A percentile compares a stretch with the other conserved stretches of the same genome.
phyloP scores from a whole-genome alignment of 2,888 invertebrate genomes.

The Eupithecia subfuscata region DNA sequence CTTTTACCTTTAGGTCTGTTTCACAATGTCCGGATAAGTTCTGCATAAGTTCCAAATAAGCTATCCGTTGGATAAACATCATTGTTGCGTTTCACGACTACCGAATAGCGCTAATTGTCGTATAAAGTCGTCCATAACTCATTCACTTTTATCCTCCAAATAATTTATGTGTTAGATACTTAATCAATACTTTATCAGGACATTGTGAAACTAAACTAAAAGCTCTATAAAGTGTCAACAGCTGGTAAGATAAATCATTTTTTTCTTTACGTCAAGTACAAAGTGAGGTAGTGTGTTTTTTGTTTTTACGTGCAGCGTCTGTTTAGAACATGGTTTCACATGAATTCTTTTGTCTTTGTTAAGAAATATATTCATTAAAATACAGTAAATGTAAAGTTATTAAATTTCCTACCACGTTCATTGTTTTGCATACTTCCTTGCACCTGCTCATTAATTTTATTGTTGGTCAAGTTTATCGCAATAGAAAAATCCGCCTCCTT shows the following conservation, averaged over 20 bases:
- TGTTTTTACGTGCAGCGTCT: background rate
- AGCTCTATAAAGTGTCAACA: background rate
- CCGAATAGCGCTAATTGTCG: too few species aligned
- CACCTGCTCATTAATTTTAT: slow-evolving; percentile 32
- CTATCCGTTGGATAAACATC: too few species aligned
- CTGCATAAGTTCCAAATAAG: too few species aligned
- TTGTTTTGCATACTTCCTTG: slow-evolving; percentile 11
- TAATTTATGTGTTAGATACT: too few species aligned
- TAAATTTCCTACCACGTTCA: slow-evolving; percentile 10
- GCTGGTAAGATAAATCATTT: background rate
- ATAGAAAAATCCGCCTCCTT: slow-evolving; percentile 35
- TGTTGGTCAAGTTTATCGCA: slow-evolving; percentile 35
- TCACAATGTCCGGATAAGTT: too few species aligned
- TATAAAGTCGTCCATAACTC: too few species aligned
- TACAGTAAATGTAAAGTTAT: background rate
- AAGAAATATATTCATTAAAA: background rate
- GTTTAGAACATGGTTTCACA: background rate
- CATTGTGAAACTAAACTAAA: too few species aligned
- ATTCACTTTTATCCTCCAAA: too few species aligned
- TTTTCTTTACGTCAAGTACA: background rate
- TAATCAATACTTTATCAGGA: too few species aligned
- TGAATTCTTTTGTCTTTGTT: background rate
- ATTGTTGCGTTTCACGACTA: too few species aligned
- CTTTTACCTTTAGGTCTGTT: too few species aligned
- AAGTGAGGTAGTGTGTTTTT: background rate